Conservation (phyloP, 1,140 invertebrate genomes). For the Lucilia sericata region DNA sequence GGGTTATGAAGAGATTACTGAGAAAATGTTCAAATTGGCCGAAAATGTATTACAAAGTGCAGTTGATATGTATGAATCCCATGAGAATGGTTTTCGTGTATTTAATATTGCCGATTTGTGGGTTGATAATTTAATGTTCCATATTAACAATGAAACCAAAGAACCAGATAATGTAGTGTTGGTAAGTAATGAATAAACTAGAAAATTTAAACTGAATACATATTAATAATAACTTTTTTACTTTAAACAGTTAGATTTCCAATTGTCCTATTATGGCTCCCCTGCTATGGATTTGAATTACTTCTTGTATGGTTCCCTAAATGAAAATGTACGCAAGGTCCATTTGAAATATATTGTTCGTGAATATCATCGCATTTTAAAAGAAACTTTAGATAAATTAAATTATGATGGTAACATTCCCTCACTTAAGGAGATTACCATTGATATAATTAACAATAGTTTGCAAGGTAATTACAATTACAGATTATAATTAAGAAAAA, state of each 20-base stretch:
- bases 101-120: conserved; percentile 76
- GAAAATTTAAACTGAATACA: conserved; percentile 29
- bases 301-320: conserved; percentile 71
- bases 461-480: conserved; percentile 55
- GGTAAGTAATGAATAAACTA: conserved; percentile 64
- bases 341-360: conserved; percentile 70
- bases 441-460: conserved; percentile 63
- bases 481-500: background rate
- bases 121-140: conserved; percentile 77
- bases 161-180: conserved; percentile 71
- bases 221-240: conserved; percentile 39
- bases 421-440: conserved; percentile 62
- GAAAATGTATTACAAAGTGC: conserved; percentile 63
- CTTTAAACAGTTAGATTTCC: conserved; percentile 72
- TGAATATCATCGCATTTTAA: conserved; percentile 69
- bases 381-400: conserved; percentile 58
- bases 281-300: conserved; percentile 72
- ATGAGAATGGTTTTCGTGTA: conserved; percentile 71
- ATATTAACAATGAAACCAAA: conserved; percentile 70
- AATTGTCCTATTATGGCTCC: conserved; percentile 71
- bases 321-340: conserved; percentile 69
- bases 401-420: conserved; percentile 61
- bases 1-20: conserved; percentile 64
- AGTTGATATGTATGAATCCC: conserved; percentile 59
- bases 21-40: conserved; percentile 64